A percentile compares a stretch with the other conserved stretches of the same genome.
Evolutionary conservation across 1,140 invertebrate genomes (phyloP).

Genomic region (Drosophila navojoa): DNA sequence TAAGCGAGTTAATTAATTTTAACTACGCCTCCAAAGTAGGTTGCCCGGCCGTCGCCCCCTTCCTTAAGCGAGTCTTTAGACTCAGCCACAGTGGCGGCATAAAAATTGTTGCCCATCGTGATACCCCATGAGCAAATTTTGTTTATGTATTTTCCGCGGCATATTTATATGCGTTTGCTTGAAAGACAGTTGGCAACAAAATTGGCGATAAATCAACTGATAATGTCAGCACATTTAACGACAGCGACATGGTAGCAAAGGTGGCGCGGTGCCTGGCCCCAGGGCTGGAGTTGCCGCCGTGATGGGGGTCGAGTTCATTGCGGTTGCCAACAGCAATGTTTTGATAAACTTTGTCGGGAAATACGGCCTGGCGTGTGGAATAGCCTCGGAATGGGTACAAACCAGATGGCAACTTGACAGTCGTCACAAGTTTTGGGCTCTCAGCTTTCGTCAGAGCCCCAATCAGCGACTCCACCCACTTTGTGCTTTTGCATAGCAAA

Average conservation of each 20-base stretch:
- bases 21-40: conserved; percentile 40
- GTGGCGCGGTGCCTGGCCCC: not conserved
- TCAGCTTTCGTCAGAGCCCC: conserved; percentile 13
- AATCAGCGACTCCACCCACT: conserved; percentile 34
- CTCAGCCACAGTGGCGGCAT: not conserved
- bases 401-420: conserved; percentile 25
- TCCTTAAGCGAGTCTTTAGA: not conserved
- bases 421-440: conserved; percentile 38
- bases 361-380: conserved; percentile 9
- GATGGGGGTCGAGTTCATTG: conserved; percentile 10
- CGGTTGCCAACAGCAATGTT: conserved; percentile 16
- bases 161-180: conserved; percentile 50
- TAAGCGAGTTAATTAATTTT: conserved; percentile 77
- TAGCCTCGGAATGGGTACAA: conserved; percentile 1
- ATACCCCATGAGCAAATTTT: conserved; percentile 24
- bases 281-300: not conserved
- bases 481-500: conserved; percentile 33
- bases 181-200: conserved; percentile 56
- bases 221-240: conserved; percentile 75
- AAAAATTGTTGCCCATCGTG: conserved; percentile 22
- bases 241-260: conserved; percentile 17
- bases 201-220: conserved; percentile 80
- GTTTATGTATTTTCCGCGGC: conserved; percentile 48
- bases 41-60: not conserved
- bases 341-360: conserved; percentile 29